Evolutionary conservation across 2,888 invertebrate genomes (phyloP).

Genomic region (Exephanes ischioxanthus): DNA sequence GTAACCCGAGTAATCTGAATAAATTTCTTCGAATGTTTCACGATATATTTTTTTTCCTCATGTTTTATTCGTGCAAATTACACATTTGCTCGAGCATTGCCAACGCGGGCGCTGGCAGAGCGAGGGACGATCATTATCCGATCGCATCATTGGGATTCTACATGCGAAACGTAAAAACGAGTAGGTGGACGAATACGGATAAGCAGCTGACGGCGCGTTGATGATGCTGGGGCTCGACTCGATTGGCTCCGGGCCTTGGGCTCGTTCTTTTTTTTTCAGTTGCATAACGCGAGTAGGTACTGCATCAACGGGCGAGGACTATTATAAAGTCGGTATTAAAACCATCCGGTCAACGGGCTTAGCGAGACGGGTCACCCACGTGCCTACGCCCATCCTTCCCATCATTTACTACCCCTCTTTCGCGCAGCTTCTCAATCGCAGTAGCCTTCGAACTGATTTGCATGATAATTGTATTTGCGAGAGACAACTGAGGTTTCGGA

Average conservation of each 20-base stretch:
- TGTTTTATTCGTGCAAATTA: slow-evolving; percentile 20
- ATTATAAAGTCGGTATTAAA: slow-evolving; percentile 56
- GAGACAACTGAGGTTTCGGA: background rate
- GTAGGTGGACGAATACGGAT: slow-evolving; percentile 46
- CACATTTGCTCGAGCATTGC: slow-evolving; percentile 48
- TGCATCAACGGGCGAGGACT: slow-evolving; percentile 36
- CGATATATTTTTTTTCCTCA: background rate
- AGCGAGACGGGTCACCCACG: slow-evolving; percentile 54
- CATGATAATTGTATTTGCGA: slow-evolving; percentile 8
- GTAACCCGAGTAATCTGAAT: background rate
- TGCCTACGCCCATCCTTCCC: slow-evolving; percentile 49
- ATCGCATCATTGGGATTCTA: slow-evolving; percentile 35
- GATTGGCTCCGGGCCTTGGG: slow-evolving; percentile 76
- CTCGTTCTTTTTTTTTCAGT: slow-evolving; percentile 74
- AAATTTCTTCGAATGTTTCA: background rate
- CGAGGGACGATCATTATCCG: slow-evolving; percentile 17
- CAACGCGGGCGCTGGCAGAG: background rate
- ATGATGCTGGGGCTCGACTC: slow-evolving; percentile 26
- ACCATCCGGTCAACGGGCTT: slow-evolving; percentile 49
- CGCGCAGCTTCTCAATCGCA: background rate
- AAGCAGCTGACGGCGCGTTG: slow-evolving; percentile 10
- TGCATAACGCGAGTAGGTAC: slow-evolving; percentile 75
- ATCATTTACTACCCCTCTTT: slow-evolving; percentile 20
- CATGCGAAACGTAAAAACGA: slow-evolving; percentile 19
- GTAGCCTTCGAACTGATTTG: background rate